Evolutionary conservation across 2,888 invertebrate genomes (phyloP).

Genomic region (Girardia tigrina): DNA sequence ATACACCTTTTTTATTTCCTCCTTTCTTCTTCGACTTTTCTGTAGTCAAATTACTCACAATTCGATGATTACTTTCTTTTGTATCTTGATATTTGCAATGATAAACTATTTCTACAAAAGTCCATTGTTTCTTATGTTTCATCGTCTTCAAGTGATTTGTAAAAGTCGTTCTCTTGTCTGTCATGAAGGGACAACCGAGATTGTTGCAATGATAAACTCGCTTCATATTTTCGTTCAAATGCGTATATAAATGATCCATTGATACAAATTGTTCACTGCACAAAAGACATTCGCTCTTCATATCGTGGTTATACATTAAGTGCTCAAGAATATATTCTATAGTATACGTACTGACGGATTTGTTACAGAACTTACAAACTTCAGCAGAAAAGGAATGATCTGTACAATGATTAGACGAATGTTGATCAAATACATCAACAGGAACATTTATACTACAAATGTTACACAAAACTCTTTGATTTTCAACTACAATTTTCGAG

Average conservation of each 20-base stretch:
- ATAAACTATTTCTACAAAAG: not conserved
- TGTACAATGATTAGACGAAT: not conserved
- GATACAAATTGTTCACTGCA: not conserved
- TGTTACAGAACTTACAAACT: not conserved
- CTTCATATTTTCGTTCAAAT: not conserved
- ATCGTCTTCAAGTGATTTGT: not conserved
- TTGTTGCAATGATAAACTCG: not conserved
- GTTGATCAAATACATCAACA: not conserved
- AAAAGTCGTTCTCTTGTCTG: not conserved
- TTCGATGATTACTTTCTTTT: too few species aligned
- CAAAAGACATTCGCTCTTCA: not conserved
- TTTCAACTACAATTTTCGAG: too few species aligned
- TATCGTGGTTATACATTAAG: not conserved
- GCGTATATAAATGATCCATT: slow-evolving; percentile 1
- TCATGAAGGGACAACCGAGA: not conserved
- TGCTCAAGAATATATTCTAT: not conserved
- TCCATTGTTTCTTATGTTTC: not conserved
- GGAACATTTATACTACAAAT: not conserved
- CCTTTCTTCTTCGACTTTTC: too few species aligned
- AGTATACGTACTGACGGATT: not conserved
- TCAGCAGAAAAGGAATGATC: not conserved
- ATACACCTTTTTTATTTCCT: too few species aligned
- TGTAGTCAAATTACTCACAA: too few species aligned
- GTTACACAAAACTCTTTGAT: too few species aligned
- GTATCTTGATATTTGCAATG: not conserved